Evolutionary conservation across 2,888 invertebrate species (phyloP).

Genomic region (Onthophagus sagittarius): DNA sequence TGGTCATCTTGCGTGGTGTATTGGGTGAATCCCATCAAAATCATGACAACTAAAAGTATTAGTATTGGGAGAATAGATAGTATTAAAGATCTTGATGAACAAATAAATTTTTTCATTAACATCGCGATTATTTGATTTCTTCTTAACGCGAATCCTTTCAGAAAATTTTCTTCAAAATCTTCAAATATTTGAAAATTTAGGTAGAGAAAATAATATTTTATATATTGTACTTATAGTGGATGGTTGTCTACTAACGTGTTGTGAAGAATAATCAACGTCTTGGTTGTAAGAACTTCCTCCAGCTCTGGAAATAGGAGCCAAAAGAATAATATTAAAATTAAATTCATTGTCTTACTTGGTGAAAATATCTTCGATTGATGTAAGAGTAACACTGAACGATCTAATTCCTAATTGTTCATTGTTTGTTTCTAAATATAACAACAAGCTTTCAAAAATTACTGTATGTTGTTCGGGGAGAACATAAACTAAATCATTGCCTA

Average conservation of each 20-base stretch:
- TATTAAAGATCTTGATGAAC: background rate
- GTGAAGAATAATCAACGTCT: background rate
- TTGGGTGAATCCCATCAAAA: background rate
- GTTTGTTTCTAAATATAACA: conserved; percentile 62
- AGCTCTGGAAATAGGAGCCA: conserved; percentile 28
- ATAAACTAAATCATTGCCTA: conserved; percentile 49
- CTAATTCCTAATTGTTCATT: conserved; percentile 59
- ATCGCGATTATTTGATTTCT: conserved; percentile 46
- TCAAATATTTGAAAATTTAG: background rate
- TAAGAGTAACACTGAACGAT: conserved; percentile 80
- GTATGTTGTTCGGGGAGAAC: conserved; percentile 59
- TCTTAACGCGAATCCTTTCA: conserved; percentile 23
- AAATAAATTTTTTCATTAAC: conserved; percentile 44
- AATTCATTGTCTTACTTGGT: conserved; percentile 55
- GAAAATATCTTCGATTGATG: conserved; percentile 87
- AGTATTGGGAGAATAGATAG: background rate
- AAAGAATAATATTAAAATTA: background rate
- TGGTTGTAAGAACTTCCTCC: conserved; percentile 29
- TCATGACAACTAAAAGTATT: background rate
- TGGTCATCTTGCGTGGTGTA: background rate
- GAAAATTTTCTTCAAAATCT: background rate
- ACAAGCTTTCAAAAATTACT: conserved; percentile 62
- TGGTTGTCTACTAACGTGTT: background rate
- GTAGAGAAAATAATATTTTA: too few species aligned
- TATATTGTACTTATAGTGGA: background rate